Percentiles rank a stretch among this genome's conserved stretches.
phyloP scores from a whole-genome alignment of 2,113 vertebrate species.

The Prietella phreatophila region DNA sequence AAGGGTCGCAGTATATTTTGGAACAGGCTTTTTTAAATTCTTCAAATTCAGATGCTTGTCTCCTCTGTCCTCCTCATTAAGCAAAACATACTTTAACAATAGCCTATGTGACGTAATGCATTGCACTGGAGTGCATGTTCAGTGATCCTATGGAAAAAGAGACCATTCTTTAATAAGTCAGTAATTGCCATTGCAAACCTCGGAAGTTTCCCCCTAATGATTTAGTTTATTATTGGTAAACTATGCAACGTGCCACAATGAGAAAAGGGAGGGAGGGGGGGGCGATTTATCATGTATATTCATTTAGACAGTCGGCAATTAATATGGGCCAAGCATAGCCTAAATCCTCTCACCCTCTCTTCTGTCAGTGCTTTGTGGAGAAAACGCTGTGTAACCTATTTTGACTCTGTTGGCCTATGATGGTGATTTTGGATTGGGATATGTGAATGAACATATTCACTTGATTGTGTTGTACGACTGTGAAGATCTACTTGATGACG shows the following conservation, averaged over 20 bases:
- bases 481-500: conserved; percentile 66
- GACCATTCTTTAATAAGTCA: not conserved
- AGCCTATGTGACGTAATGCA: conserved; percentile 12
- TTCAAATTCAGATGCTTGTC: conserved; percentile 2
- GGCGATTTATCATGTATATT: conserved; percentile 24
- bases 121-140: conserved; percentile 6
- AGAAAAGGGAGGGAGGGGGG: conserved; percentile 2
- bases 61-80: not conserved
- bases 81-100: conserved; percentile 9
- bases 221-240: conserved; percentile 62
- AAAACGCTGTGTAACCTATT: conserved; percentile 55
- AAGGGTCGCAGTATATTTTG: conserved; percentile 39
- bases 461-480: conserved; percentile 80
- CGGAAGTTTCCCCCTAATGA: not conserved
- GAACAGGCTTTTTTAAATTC: conserved; percentile 30
- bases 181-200: not conserved
- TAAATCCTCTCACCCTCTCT: conserved; percentile 47
- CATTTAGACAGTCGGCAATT: conserved; percentile 28
- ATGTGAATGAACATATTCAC: conserved; percentile 71
- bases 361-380: conserved; percentile 54
- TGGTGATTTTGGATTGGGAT: conserved; percentile 61
- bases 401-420: conserved; percentile 55
- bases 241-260: conserved; percentile 73
- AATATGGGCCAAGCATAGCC: conserved; percentile 12
- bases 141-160: not conserved